Percentiles rank a stretch among this genome's conserved stretches.
Conservation (phyloP, 2,888 invertebrate species). For the Drosophila kokeensis region DNA sequence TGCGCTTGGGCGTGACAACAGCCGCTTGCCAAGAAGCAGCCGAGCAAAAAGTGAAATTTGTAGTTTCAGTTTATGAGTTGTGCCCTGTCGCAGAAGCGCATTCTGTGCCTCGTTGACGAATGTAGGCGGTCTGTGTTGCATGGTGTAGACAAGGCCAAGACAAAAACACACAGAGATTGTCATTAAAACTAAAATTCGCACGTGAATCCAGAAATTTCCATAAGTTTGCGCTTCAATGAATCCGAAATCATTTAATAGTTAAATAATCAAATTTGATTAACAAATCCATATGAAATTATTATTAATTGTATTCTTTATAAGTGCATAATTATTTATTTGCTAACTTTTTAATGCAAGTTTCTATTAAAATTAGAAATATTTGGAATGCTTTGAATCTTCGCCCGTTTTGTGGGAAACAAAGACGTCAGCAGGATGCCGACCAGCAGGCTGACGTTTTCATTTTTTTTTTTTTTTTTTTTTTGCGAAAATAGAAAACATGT, state of each 20-base stretch:
- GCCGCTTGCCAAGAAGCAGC: constrained; percentile 27
- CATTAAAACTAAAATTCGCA: neutral
- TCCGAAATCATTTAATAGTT: neutral
- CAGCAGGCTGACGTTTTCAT: constrained; percentile 37
- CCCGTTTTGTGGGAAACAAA: constrained; percentile 32
- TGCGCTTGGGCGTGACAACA: constrained; percentile 53
- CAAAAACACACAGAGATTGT: constrained; percentile 4
- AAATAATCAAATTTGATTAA: neutral
- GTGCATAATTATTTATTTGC: neutral
- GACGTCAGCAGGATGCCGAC: constrained; percentile 73
- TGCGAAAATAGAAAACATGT: constrained; percentile 51
- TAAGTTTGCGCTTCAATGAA: neutral
- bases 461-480: constrained; percentile 4
- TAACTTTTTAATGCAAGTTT: neutral
- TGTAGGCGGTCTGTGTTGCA: constrained; percentile 22
- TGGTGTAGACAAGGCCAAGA: constrained; percentile 67
- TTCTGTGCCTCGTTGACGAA: constrained; percentile 4
- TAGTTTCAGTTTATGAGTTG: constrained; percentile 36
- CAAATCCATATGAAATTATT: neutral
- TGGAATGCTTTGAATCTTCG: neutral
- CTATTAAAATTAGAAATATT: neutral
- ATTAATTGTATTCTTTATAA: neutral
- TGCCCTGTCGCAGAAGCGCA: neutral
- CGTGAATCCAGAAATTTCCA: neutral
- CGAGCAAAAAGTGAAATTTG: constrained; percentile 60